Evolutionary conservation across 2,797 vertebrate species (phyloP), one percentile per base, ranked within the genome.

Genomic region (Acipenser oxyrinchus): DNA sequence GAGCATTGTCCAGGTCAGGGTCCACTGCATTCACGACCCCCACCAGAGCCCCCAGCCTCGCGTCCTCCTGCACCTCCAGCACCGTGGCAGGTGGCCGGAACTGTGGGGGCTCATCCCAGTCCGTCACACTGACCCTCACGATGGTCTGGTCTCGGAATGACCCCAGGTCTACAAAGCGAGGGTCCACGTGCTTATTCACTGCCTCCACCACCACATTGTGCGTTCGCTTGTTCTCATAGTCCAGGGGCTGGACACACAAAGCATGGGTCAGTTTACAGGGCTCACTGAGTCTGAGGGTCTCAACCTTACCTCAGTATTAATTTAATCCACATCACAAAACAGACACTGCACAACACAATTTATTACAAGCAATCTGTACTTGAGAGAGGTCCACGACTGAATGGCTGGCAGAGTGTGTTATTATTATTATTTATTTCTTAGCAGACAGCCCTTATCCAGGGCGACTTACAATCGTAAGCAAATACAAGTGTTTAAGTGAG

Each of bases 141-240:
- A 98, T 96, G 62, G 95, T 93, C 83, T 96, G 94, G 85, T 98
- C 96, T 52, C 91, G 84, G 78, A 99, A 98, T 7, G 95, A 91
- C 66, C 94, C 96, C 77, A 98, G 82, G 83, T 96, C 93, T 66
- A 87, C 81, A 0, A 96, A 95, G 13, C 92, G 92, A 57, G 94
- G 93, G 73, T 99, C 96, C 7, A 93, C 91, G 0, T 97, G 96
- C 79, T 97, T 98, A 82, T 99, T 98, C 60, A 96, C 88, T 0
- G 96, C 96, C 79, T 99, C 96, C 74, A 99, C 89, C 71, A 99
- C 92, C 0, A 99, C 90, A 0, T 94, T 98, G 85, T 99, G 96
- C 6, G 91, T 89, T 1, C 86, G 87, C 72, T 93, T 95, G 7
- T 78, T 92, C 82, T 99, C 96, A 0, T 93, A 98, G 87, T 99